Conservation (phyloP, 2,113 vertebrate genomes). For the Ceyx melanurus region DNA sequence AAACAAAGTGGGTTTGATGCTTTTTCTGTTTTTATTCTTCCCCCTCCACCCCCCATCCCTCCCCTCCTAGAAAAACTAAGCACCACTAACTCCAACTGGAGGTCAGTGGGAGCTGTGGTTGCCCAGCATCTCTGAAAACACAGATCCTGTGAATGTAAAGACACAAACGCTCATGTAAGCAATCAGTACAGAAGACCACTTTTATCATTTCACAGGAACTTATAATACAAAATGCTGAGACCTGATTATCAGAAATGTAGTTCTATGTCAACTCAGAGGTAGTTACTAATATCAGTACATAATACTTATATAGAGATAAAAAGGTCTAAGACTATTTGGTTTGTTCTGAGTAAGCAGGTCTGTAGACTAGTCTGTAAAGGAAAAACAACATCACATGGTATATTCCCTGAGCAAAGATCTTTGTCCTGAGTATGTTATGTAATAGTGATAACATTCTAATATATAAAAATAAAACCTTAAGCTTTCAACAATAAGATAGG, state of each 20-base stretch:
- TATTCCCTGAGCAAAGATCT: slow-evolving; percentile 99
- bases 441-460: slow-evolving; percentile 81
- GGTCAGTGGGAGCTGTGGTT: slow-evolving; percentile 1
- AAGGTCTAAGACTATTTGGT: slow-evolving; percentile 81
- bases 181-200: slow-evolving; percentile 75
- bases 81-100: neutral
- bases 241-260: slow-evolving; percentile 78
- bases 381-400: slow-evolving; percentile 85
- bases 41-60: neutral
- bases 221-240: slow-evolving; percentile 72
- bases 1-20: slow-evolving; percentile 73
- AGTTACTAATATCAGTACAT: slow-evolving; percentile 92
- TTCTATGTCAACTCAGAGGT: slow-evolving; percentile 91
- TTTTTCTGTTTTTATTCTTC: neutral
- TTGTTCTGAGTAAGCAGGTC: slow-evolving; percentile 80
- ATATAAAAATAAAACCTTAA: slow-evolving; percentile 85
- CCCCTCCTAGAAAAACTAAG: slow-evolving; percentile 36
- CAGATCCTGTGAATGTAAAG: slow-evolving; percentile 67
- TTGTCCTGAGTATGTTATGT: slow-evolving; percentile 96
- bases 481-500: slow-evolving; percentile 72
- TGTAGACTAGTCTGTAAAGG: slow-evolving; percentile 83
- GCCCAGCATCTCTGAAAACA: slow-evolving; percentile 45
- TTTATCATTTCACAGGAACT: slow-evolving; percentile 77
- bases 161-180: slow-evolving; percentile 76
- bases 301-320: slow-evolving; percentile 80